Evolutionary conservation across 2,113 vertebrate genomes (phyloP).

Genomic region (Sphyrna mokarran): DNA sequence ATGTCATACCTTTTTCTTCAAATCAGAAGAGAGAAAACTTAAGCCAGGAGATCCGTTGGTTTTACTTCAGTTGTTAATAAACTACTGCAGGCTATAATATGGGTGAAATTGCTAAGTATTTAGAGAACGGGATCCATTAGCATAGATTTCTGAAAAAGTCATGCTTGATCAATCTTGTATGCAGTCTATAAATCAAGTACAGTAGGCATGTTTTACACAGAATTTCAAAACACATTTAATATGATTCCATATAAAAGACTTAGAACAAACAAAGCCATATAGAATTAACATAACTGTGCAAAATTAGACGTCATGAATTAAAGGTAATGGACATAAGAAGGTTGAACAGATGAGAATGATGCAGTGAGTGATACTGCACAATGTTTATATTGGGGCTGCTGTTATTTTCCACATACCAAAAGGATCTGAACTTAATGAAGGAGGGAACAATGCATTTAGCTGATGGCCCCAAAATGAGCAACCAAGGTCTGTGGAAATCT

Average conservation of each 20-base stretch:
- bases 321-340: neutral
- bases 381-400: neutral
- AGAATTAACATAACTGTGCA: neutral
- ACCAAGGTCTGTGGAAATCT: neutral
- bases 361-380: neutral
- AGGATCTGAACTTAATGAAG: neutral
- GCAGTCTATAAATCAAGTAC: neutral
- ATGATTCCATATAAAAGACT: neutral
- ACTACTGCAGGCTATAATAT: neutral
- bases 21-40: neutral
- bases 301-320: neutral
- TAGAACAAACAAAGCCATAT: neutral
- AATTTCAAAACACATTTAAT: neutral
- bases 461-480: neutral
- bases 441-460: neutral
- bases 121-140: neutral
- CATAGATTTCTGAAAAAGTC: neutral
- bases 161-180: neutral
- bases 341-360: neutral
- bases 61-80: neutral
- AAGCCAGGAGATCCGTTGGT: neutral
- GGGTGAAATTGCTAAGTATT: neutral
- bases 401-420: neutral
- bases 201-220: neutral
- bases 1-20: neutral